Percentiles rank a stretch among this genome's conserved stretches.
These are phyloP conservation scores for Trachymyrmex septentrionalis DNA, from an alignment of 1,140 invertebrate species.

Conservation along the genomic window DNA sequence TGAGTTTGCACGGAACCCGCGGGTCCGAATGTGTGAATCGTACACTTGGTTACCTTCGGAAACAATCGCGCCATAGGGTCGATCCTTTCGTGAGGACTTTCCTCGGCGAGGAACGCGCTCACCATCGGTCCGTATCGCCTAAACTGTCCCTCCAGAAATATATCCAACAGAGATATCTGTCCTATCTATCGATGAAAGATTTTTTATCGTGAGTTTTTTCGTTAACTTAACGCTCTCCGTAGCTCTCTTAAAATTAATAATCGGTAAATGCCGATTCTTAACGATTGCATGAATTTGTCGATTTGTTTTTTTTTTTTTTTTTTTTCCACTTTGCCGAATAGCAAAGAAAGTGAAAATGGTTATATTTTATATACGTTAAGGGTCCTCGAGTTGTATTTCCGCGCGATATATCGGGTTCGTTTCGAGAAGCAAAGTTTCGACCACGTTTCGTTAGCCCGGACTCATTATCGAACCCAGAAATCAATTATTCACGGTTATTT, in stretches of 20 bases:
- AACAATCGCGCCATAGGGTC: constrained; percentile 89
- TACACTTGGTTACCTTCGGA: constrained; percentile 94
- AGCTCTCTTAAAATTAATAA: not conserved
- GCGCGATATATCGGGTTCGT: constrained; percentile 6
- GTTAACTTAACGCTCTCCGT: not conserved
- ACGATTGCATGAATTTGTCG: not conserved
- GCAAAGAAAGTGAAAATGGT: not conserved
- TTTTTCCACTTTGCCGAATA: not conserved
- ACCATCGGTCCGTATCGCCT: constrained; percentile 90
- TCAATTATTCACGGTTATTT: constrained; percentile 57
- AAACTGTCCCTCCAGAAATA: constrained; percentile 90
- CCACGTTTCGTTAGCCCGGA: not conserved
- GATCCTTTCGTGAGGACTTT: constrained; percentile 77
- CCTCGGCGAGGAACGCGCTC: constrained; percentile 82
- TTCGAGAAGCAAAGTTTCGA: constrained; percentile 17
- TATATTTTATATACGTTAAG: constrained; percentile 26
- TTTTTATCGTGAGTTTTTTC: constrained; percentile 11
- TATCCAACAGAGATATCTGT: constrained; percentile 87
- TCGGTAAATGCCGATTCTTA: not conserved
- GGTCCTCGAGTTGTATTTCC: constrained; percentile 12
- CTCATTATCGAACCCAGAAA: constrained; percentile 41
- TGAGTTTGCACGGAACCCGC: constrained; percentile 80
- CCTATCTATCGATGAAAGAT: constrained; percentile 66
- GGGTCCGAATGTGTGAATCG: constrained; percentile 86
- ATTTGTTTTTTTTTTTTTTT: constrained; percentile 4